These are phyloP conservation scores for Erebia epiphron DNA, from an alignment of 2,888 invertebrate genomes.

Conservation along the genomic window DNA sequence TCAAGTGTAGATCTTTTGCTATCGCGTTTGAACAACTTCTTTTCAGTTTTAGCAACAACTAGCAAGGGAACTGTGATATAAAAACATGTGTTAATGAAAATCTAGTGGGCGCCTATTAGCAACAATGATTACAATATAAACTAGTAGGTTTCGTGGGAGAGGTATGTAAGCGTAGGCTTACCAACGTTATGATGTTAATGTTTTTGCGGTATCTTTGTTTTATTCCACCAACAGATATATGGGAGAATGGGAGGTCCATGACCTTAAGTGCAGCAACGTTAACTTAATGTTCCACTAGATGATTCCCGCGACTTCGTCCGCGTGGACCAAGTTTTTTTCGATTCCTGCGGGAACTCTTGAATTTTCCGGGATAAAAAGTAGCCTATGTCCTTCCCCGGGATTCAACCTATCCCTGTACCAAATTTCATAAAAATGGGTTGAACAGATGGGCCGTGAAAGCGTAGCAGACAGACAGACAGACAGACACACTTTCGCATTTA, in stretches of 20 bases:
- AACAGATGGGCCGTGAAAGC: too few relatives aligned
- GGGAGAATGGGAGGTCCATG: not conserved
- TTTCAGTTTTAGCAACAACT: not conserved
- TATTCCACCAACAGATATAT: not conserved
- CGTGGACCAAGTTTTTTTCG: too few relatives aligned
- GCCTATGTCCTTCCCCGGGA: too few relatives aligned
- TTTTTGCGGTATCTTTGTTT: constrained; percentile 8
- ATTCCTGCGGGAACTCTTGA: too few relatives aligned
- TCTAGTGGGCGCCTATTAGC: constrained; percentile 31
- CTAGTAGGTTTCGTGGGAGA: constrained; percentile 39
- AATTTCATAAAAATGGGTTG: too few relatives aligned
- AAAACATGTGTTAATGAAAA: constrained; percentile 18
- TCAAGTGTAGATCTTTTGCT: not conserved
- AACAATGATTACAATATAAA: constrained; percentile 30
- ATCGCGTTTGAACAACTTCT: constrained; percentile 2
- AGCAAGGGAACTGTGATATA: constrained; percentile 6
- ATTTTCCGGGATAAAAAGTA: too few relatives aligned
- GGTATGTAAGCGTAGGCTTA: constrained; percentile 6
- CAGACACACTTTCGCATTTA: too few relatives aligned
- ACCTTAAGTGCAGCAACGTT: not conserved
- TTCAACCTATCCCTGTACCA: too few relatives aligned
- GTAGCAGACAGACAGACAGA: too few relatives aligned
- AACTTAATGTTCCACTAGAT: not conserved
- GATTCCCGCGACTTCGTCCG: not conserved
- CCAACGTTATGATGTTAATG: not conserved